Evolutionary conservation across 2,888 invertebrate species (phyloP).

Genomic region (Siphlonurus alternatus): DNA sequence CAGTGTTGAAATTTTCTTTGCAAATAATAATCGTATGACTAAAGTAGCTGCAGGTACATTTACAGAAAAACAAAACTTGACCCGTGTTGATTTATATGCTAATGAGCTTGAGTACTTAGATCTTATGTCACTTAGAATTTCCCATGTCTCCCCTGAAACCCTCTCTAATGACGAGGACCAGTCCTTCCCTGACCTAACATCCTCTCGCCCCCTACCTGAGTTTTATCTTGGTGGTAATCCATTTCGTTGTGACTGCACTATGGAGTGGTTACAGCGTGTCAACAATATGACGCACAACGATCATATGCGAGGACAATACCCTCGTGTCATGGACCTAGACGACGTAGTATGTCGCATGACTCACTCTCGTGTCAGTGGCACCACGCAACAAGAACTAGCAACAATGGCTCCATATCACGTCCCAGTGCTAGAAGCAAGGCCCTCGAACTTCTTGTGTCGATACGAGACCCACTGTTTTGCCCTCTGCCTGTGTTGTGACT

Average conservation of each 20-base stretch:
- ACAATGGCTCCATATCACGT: slow-evolving; percentile 35
- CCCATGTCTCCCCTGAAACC: slow-evolving; percentile 38
- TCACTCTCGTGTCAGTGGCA: slow-evolving; percentile 54
- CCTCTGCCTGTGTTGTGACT: slow-evolving; percentile 78
- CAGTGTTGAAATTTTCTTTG: slow-evolving; percentile 58
- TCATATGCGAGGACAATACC: slow-evolving; percentile 66
- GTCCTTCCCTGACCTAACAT: neutral
- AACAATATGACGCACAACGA: slow-evolving; percentile 42
- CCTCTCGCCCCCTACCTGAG: slow-evolving; percentile 54
- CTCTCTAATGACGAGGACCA: slow-evolving; percentile 53
- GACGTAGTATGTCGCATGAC: slow-evolving; percentile 66
- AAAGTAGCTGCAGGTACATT: slow-evolving; percentile 72
- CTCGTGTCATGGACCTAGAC: slow-evolving; percentile 64
- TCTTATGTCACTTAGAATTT: slow-evolving; percentile 57
- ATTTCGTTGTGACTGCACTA: slow-evolving; percentile 73
- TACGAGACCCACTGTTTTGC: slow-evolving; percentile 76
- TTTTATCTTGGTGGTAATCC: slow-evolving; percentile 77
- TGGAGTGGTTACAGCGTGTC: slow-evolving; percentile 79
- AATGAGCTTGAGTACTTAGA: slow-evolving; percentile 62
- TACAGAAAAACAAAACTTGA: slow-evolving; percentile 70
- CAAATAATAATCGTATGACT: slow-evolving; percentile 67
- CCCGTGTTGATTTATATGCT: slow-evolving; percentile 62
- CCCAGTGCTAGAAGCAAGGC: slow-evolving; percentile 58
- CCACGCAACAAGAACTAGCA: neutral
- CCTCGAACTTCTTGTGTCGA: slow-evolving; percentile 69